These are phyloP conservation scores for Deroplatys truncata DNA, from an alignment of 2,888 invertebrate species.

Conservation along the genomic window DNA sequence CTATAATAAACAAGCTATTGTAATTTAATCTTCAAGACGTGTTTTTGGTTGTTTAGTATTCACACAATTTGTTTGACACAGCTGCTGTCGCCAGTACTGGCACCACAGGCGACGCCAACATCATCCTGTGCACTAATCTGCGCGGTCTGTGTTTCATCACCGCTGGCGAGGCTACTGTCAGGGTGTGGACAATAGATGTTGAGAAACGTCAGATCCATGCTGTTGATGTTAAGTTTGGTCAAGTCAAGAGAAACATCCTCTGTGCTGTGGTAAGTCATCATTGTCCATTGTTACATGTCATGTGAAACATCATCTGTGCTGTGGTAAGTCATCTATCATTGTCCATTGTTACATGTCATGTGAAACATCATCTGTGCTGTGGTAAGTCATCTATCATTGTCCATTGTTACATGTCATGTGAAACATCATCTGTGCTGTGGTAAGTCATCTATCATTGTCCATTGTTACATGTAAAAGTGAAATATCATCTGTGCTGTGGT, in stretches of 20 bases:
- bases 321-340: constrained; percentile 24
- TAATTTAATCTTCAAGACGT: too few species aligned
- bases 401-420: too few species aligned
- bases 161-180: constrained; percentile 68
- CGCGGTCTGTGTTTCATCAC: constrained; percentile 66
- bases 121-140: constrained; percentile 52
- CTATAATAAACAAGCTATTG: too few species aligned
- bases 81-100: constrained; percentile 56
- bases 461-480: too few species aligned
- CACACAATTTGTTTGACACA: constrained; percentile 31
- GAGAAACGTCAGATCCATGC: constrained; percentile 65
- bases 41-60: too few species aligned
- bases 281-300: too few species aligned
- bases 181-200: constrained; percentile 70
- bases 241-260: constrained; percentile 69
- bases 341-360: too few species aligned
- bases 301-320: not conserved
- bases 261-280: constrained; percentile 60
- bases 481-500: too few species aligned
- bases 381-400: too few species aligned
- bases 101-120: constrained; percentile 67
- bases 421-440: too few species aligned
- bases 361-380: not conserved
- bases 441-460: constrained; percentile 3
- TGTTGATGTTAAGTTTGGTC: constrained; percentile 71